These are phyloP conservation scores for Pseudococcus viburni DNA, from an alignment of 2,888 invertebrate genomes.

Conservation along the genomic window DNA sequence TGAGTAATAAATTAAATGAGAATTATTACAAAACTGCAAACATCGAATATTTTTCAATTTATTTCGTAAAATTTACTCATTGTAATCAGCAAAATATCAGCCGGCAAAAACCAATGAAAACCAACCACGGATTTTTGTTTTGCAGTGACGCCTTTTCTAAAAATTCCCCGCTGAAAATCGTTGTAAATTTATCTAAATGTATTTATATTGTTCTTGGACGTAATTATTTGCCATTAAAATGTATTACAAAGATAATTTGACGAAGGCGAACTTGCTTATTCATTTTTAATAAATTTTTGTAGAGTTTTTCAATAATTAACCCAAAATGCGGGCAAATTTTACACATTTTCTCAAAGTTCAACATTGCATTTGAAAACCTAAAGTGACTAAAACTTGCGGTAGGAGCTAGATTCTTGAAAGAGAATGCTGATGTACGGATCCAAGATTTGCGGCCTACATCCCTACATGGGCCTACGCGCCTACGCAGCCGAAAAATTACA, in stretches of 20 bases:
- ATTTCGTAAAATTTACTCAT: conserved; percentile 1
- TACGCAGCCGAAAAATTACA: too few species aligned
- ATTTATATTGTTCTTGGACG: not conserved
- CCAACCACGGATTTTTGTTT: conserved; percentile 57
- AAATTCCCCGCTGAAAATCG: not conserved
- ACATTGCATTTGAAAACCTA: not conserved
- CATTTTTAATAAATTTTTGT: not conserved
- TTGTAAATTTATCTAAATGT: not conserved
- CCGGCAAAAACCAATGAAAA: conserved; percentile 62
- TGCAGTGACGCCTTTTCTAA: not conserved
- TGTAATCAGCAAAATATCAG: conserved; percentile 50
- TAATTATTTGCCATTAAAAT: not conserved
- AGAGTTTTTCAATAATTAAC: not conserved
- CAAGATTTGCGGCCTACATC: too few species aligned
- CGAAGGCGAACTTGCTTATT: not conserved
- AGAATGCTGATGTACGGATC: too few species aligned
- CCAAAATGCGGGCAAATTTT: not conserved
- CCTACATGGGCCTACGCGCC: too few species aligned
- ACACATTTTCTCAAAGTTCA: not conserved
- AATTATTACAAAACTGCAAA: not conserved
- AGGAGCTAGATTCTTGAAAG: too few species aligned
- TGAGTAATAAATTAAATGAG: conserved; percentile 15
- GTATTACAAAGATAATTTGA: not conserved
- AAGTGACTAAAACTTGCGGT: too few species aligned
- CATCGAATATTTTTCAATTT: not conserved